A percentile compares a stretch with the other conserved stretches of the same genome.
Evolutionary conservation across 2,888 invertebrate species (phyloP).

Genomic region (Galeopsomyia nigrocyanea): DNA sequence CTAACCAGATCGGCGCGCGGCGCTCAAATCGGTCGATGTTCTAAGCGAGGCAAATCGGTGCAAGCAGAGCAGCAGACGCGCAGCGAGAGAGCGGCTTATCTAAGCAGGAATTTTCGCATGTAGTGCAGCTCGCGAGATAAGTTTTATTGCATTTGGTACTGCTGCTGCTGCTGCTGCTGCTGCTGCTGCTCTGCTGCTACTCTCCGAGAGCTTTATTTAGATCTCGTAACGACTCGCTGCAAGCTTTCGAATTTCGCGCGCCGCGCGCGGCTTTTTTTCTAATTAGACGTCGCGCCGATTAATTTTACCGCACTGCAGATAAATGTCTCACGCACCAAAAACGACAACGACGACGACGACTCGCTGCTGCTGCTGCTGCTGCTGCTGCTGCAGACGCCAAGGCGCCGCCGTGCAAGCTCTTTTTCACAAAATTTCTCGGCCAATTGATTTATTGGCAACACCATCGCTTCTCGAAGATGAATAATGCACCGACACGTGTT

Average conservation of each 20-base stretch:
- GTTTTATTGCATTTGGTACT: slow-evolving; percentile 57
- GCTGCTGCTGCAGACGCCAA: slow-evolving; percentile 7
- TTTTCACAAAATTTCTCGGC: no score
- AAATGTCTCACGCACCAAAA: neutral
- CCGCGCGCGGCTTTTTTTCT: neutral
- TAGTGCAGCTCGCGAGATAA: slow-evolving; percentile 43
- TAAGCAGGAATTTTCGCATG: slow-evolving; percentile 32
- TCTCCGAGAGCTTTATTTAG: slow-evolving; percentile 60
- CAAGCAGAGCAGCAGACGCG: no score
- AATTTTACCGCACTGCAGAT: neutral
- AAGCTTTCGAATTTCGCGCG: slow-evolving; percentile 33
- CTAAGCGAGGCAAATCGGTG: neutral
- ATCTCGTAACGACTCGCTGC: slow-evolving; percentile 31
- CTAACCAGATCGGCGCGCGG: no score
- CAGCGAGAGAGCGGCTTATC: slow-evolving; percentile 30
- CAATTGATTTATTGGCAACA: no score
- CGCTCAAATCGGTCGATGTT: no score
- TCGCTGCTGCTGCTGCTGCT: neutral
- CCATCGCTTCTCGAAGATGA: no score
- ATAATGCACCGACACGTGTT: no score
- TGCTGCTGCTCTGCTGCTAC: slow-evolving; percentile 48
- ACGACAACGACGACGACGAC: no score
- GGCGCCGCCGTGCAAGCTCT: slow-evolving; percentile 2
- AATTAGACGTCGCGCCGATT: neutral
- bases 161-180: slow-evolving; percentile 34